A percentile compares a stretch with the other conserved stretches of the same genome.
These are phyloP conservation scores for Vanessa atalanta DNA, from an alignment of 1,140 invertebrate species.

Conservation along the genomic window DNA sequence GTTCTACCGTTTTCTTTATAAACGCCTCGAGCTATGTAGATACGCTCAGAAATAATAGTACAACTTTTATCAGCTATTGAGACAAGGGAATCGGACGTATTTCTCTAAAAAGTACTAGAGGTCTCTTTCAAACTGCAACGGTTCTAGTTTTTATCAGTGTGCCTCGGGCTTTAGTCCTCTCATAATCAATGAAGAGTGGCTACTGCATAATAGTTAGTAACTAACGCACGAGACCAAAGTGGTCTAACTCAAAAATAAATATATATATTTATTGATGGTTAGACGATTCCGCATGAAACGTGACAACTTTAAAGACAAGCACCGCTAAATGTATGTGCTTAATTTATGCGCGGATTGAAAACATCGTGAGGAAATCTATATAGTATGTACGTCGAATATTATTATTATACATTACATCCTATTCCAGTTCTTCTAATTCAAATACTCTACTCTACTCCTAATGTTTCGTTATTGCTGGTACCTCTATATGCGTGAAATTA, in stretches of 20 bases:
- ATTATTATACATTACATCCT: neutral
- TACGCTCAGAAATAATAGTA: conserved; percentile 64
- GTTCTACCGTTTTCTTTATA: conserved; percentile 42
- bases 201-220: conserved; percentile 33
- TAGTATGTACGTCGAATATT: no score
- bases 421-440: no score
- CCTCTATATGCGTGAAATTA: no score
- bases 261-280: neutral
- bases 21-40: conserved; percentile 43
- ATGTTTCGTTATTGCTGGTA: no score
- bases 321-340: no score
- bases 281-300: no score
- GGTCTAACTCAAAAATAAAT: neutral
- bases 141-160: conserved; percentile 52
- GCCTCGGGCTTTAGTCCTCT: conserved; percentile 43
- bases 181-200: conserved; percentile 60
- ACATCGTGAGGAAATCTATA: no score
- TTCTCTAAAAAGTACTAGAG: conserved; percentile 45
- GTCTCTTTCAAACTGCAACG: conserved; percentile 62
- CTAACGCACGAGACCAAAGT: neutral
- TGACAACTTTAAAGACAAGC: no score
- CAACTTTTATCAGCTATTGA: conserved; percentile 55
- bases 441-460: no score
- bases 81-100: conserved; percentile 8
- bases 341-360: no score